phyloP scores from a whole-genome alignment of 2,797 vertebrate genomes.

The Margarornis squamiger region DNA sequence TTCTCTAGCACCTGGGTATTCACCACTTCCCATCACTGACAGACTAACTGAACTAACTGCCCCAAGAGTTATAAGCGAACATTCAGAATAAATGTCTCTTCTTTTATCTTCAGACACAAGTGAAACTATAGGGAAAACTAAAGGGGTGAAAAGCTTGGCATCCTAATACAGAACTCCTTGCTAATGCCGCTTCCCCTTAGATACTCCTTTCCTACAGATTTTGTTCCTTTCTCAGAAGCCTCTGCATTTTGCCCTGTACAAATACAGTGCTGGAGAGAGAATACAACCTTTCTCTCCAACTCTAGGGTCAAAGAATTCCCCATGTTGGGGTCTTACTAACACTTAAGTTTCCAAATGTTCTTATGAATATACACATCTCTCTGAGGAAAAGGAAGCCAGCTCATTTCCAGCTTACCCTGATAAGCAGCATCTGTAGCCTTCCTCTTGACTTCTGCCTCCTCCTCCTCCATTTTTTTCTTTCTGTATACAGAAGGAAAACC shows the following conservation, averaged over 20 bases:
- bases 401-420: constrained; percentile 81
- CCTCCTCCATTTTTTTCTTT: constrained; percentile 91
- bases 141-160: background rate
- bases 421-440: constrained; percentile 92
- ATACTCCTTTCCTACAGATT: background rate
- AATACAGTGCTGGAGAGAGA: background rate
- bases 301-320: background rate
- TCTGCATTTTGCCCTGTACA: background rate
- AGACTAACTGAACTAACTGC: background rate
- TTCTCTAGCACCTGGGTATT: background rate
- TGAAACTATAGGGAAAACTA: background rate
- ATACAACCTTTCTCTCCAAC: background rate
- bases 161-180: background rate
- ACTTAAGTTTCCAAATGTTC: background rate
- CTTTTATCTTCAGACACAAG: background rate
- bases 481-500: constrained; percentile 70
- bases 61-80: background rate
- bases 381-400: background rate
- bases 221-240: background rate
- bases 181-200: background rate
- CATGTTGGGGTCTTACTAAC: background rate
- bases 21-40: background rate
- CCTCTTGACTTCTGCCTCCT: constrained; percentile 90
- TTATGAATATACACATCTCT: background rate
- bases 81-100: background rate